Evolutionary conservation across 1,140 invertebrate species (phyloP).

Genomic region (Drosophila repletoides): DNA sequence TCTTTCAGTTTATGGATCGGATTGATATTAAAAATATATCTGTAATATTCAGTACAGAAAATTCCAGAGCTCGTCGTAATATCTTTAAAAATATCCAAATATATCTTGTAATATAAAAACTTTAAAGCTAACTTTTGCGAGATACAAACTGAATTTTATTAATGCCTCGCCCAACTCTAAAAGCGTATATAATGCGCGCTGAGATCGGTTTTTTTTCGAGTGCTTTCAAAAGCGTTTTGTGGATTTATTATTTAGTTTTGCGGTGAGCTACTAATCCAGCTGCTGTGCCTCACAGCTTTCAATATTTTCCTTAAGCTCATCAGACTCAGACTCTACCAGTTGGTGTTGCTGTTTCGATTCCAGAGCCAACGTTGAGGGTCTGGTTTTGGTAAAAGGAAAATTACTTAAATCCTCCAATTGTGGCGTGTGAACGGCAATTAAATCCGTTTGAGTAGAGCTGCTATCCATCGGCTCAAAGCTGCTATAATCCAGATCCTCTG

Average conservation of each 20-base stretch:
- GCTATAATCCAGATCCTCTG: conserved; percentile 31
- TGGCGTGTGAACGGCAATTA: conserved; percentile 89
- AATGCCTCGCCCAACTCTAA: no score
- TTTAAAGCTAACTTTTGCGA: no score
- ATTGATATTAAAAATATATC: no score
- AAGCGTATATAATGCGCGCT: no score
- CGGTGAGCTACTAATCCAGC: neutral
- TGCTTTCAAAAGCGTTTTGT: conserved; percentile 38
- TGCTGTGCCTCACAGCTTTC: conserved; percentile 28
- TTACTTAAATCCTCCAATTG: conserved; percentile 83
- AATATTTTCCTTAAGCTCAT: conserved; percentile 41
- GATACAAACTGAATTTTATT: no score
- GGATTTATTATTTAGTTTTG: conserved; percentile 20
- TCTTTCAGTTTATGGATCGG: no score
- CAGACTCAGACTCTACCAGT: neutral
- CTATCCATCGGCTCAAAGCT: conserved; percentile 83
- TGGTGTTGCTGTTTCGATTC: conserved; percentile 41
- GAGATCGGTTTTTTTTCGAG: conserved; percentile 42
- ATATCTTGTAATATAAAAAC: no score
- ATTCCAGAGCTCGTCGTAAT: no score
- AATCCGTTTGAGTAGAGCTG: conserved; percentile 90
- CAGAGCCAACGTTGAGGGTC: conserved; percentile 76
- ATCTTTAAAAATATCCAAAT: no score
- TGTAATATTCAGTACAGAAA: no score
- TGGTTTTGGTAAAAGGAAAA: conserved; percentile 73